Conservation (phyloP, 2,113 vertebrate species). For the Ageneiosus marmoratus region DNA sequence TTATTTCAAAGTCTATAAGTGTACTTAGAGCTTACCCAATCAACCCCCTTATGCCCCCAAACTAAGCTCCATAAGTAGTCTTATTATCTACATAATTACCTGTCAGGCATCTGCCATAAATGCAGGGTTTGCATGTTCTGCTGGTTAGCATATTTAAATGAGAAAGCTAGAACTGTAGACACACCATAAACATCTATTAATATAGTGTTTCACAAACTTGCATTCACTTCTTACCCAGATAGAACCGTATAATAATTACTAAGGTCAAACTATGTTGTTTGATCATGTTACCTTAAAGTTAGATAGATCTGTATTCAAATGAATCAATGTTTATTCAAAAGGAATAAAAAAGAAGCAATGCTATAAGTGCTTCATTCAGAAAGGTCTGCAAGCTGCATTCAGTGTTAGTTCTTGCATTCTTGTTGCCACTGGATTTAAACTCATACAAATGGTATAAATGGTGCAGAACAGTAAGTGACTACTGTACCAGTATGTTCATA, state of each 20-base stretch:
- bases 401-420: background rate
- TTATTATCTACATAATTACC: slow-evolving; percentile 4
- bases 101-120: background rate
- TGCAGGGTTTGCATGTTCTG: background rate
- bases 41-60: too few relatives aligned
- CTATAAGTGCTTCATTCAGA: background rate
- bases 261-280: background rate
- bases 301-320: background rate
- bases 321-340: background rate
- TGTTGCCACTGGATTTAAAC: background rate
- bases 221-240: background rate
- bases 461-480: background rate
- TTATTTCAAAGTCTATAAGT: background rate
- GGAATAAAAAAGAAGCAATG: background rate
- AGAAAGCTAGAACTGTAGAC: background rate
- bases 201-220: background rate
- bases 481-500: background rate
- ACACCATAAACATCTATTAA: background rate
- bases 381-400: background rate
- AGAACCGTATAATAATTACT: background rate
- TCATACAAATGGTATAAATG: background rate
- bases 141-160: background rate
- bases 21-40: background rate
- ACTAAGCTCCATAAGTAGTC: background rate
- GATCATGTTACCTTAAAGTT: background rate